Evolutionary conservation across 2,888 invertebrate species (phyloP), one percentile per base, ranked within the genome.

Genomic region (Carcina quercana): DNA sequence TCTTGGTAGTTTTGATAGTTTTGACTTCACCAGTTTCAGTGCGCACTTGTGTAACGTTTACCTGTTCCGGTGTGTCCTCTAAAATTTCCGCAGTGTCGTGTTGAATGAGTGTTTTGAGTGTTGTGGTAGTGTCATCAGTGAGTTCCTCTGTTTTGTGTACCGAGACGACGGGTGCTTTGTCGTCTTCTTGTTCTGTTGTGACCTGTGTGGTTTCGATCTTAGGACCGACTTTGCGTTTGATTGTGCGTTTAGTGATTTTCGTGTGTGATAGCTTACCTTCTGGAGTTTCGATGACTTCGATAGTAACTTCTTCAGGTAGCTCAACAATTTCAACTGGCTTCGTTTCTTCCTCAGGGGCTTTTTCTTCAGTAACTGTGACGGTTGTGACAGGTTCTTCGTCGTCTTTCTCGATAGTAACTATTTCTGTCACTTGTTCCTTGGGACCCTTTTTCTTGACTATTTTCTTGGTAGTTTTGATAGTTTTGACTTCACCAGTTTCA

Each of bases 241-340:
- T 49, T 53, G 25, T 54, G 35, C 48, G 57, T 42, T 38, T 30
- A 2, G 42, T 40, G 37, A 34, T 48, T 44, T 57, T 51, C 34
- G 62, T 66, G 17, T 45, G 47, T 40, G 54, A 50, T 13, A 44
- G 40, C 43, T 59, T 59, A 43, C 62, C 48, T 37, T 65, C 52
- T n/a, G 56, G 44, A 2, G 49, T 40, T 15, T 40, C n/a, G 1
- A 36, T 26, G 15, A 50, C 38, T 22, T 43, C 40, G 0, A 49
- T 39, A 34, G 59, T 59, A 1, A 32, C 35, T 13, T 57, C 43
- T 45, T 61, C 53, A 21, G 62, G 48, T 15, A 50, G 59, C 28
- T 42, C 1, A 2, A 83, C 15, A 2, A 49, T 47, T 37, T 61
- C 51, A 47, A 25, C 30, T 0, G 44, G 40, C 31, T 41, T 28